These are phyloP conservation scores for Agonopterix alstromeriana DNA, from an alignment of 2,888 invertebrate species.

Conservation along the genomic window DNA sequence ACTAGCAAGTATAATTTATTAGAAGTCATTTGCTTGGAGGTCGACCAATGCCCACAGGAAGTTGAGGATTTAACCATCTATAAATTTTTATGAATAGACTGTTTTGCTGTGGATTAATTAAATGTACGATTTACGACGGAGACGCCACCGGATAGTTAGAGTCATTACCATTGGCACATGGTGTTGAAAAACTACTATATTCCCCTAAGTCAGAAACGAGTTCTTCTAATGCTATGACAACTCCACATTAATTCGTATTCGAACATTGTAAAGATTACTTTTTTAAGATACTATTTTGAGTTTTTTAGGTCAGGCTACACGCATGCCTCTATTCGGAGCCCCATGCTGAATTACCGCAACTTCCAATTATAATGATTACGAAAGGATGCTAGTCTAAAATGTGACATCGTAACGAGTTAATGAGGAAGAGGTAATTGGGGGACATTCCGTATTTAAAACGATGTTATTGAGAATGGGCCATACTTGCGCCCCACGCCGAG, in stretches of 20 bases:
- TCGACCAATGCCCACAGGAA: slow-evolving; percentile 41
- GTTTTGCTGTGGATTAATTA: slow-evolving; percentile 19
- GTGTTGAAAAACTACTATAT: slow-evolving; percentile 1
- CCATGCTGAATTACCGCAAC: slow-evolving; percentile 4
- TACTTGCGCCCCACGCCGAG: slow-evolving; percentile 3
- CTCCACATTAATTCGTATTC: slow-evolving; percentile 9
- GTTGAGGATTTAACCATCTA: slow-evolving; percentile 26
- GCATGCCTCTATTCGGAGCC: too few species aligned
- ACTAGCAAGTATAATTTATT: slow-evolving; percentile 7
- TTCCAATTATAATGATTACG: slow-evolving; percentile 29
- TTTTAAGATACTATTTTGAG: too few species aligned
- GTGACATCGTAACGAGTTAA: slow-evolving; percentile 52
- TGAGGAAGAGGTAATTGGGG: slow-evolving; percentile 70
- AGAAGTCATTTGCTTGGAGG: slow-evolving; percentile 34
- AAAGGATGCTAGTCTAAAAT: slow-evolving; percentile 61
- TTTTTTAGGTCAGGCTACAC: too few species aligned
- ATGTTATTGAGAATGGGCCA: slow-evolving; percentile 22
- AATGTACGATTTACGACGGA: slow-evolving; percentile 34
- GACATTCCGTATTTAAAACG: slow-evolving; percentile 40
- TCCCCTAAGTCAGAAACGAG: background rate
- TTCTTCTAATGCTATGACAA: slow-evolving; percentile 2
- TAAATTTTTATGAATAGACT: slow-evolving; percentile 30
- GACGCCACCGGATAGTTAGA: slow-evolving; percentile 28
- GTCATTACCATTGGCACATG: slow-evolving; percentile 22
- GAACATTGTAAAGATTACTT: too few species aligned